Evolutionary conservation across 1,140 invertebrate genomes (phyloP).

Genomic region (Ips nitidus): DNA sequence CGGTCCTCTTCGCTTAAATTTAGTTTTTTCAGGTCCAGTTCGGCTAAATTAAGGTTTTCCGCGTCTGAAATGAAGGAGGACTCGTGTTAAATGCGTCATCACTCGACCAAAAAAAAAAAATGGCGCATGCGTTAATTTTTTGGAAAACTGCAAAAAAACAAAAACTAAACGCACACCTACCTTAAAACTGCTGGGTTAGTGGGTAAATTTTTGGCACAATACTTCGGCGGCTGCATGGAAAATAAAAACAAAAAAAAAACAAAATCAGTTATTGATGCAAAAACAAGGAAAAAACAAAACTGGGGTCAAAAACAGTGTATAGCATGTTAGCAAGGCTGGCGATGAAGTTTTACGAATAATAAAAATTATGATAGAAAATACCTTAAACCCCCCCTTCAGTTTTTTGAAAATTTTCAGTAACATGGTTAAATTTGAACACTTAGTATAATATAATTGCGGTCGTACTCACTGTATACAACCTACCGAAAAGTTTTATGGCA

Average conservation of each 20-base stretch:
- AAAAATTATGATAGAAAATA: too few species aligned
- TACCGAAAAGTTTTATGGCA: too few species aligned
- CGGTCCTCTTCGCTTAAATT: slow-evolving; percentile 66
- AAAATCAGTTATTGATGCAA: slow-evolving; percentile 28
- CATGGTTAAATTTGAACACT: too few species aligned
- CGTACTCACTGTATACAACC: too few species aligned
- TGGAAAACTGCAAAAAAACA: slow-evolving; percentile 6
- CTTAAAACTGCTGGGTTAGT: slow-evolving; percentile 38
- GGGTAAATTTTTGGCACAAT: slow-evolving; percentile 51
- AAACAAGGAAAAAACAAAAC: slow-evolving; percentile 44
- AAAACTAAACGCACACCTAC: slow-evolving; percentile 41
- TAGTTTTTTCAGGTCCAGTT: slow-evolving; percentile 64
- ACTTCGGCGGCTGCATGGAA: slow-evolving; percentile 50
- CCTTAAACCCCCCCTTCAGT: too few species aligned
- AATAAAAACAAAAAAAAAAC: slow-evolving; percentile 45
- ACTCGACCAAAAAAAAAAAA: too few species aligned
- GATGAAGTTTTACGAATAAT: neutral
- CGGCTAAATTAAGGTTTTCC: slow-evolving; percentile 62
- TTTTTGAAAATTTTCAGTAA: too few species aligned
- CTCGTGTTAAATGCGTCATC: too few species aligned
- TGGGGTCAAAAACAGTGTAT: slow-evolving; percentile 16
- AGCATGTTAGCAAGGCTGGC: slow-evolving; percentile 27
- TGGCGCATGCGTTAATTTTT: too few species aligned
- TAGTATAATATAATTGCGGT: too few species aligned
- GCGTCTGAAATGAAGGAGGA: slow-evolving; percentile 33